Base-by-base conservation (phyloP, 2,888 invertebrate genomes). In the Acrobasis consociella region DNA sequence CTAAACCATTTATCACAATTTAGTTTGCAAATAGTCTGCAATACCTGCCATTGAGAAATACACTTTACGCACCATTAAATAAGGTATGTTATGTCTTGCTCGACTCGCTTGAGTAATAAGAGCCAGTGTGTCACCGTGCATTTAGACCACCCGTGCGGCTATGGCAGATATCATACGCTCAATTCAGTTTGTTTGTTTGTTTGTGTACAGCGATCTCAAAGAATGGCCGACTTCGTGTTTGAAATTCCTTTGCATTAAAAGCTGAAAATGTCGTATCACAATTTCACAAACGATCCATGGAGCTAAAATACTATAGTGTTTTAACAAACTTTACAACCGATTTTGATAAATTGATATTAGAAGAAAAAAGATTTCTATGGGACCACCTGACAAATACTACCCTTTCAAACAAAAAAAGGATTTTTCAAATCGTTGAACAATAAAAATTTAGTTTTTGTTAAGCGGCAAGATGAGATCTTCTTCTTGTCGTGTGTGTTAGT, bases 101-200 rank as follows among this genome's bases (percentile, higher is more conserved):
- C 17, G 49, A 37, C 10, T 22, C 50, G 38, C 22, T 38, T 15
- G 50, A 11, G 59, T 51, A 60, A 60, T 39, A 11, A 49, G 59
- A 60, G 50, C 51, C 50, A 2, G 16, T 39, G 38, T 59, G 49
- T 60, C 59, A 50, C 50, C 38, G 16, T 59, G 49, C 15, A 58
- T 59, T 59, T 51, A 60, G 50, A 60, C 59, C 59, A 60, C 59
- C 58, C 50, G 37, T 39, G 50, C 15, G 7, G 58, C 39, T 22
- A 22, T 38, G 10, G 11, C 9, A 15, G 58, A 22, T 13, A 46
- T 11, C 15, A 15, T 52, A 52, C 17, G 31, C 52, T 31, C 52
- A 17, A 31, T 52, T 31, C 31, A 50, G 52, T 52, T 13, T 11
- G 52, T 52, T 52, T 11, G 52, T 52, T 52, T 52, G 52, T 52